These are phyloP conservation scores for Sussaba pulchella DNA, from an alignment of 2,888 invertebrate species.

Conservation along the genomic window DNA sequence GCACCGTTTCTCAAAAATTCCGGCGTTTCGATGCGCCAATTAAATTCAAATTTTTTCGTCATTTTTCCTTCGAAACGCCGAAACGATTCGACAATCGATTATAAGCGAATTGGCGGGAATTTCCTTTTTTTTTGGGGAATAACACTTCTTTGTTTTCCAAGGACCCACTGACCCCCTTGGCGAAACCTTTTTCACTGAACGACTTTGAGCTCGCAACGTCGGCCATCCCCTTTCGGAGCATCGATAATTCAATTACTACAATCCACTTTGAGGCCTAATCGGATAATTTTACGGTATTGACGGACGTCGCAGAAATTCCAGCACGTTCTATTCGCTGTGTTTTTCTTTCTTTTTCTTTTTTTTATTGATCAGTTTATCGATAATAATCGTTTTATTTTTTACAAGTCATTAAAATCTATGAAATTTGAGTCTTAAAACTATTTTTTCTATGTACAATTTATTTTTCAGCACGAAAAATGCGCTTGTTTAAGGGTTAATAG, in stretches of 20 bases:
- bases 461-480: conserved; percentile 26
- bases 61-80: conserved; percentile 76
- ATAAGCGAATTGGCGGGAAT: no score
- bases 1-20: conserved; percentile 86
- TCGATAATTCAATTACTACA: conserved; percentile 77
- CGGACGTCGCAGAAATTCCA: not conserved
- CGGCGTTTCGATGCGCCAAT: conserved; percentile 88
- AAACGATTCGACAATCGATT: no score
- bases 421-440: not conserved
- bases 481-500: not conserved
- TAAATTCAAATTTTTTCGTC: conserved; percentile 90
- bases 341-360: conserved; percentile 2
- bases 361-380: not conserved
- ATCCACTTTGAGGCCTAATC: conserved; percentile 78
- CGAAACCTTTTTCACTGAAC: conserved; percentile 45
- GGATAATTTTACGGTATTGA: conserved; percentile 12
- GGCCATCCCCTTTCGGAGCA: conserved; percentile 44
- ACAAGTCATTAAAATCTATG: not conserved
- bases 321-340: conserved; percentile 1
- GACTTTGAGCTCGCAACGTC: conserved; percentile 6
- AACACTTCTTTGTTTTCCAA: conserved; percentile 7
- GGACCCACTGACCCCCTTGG: conserved; percentile 21
- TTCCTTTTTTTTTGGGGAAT: no score
- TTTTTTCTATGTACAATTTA: conserved; percentile 24
- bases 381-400: not conserved